These are phyloP conservation scores for Ispidina lecontei DNA, from an alignment of 2,797 vertebrate species.

Conservation along the genomic window DNA sequence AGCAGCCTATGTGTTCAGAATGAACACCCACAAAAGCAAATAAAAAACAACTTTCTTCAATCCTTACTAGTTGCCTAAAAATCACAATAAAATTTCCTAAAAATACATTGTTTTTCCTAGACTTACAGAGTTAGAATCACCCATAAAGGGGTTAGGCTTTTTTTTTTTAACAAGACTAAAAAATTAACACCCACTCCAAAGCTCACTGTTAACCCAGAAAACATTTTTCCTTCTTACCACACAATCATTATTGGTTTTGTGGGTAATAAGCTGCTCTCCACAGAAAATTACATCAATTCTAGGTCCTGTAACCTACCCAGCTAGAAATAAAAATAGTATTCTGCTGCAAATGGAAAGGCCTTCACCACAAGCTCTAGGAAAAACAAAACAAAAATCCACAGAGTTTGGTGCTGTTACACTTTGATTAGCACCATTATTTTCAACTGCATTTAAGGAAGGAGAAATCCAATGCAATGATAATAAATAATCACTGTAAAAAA, in stretches of 20 bases:
- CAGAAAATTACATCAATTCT: background rate
- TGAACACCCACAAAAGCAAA: background rate
- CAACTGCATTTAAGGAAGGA: background rate
- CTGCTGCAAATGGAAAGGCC: background rate
- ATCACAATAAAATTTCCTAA: too few species aligned
- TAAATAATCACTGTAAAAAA: background rate
- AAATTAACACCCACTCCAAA: background rate
- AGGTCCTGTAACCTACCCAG: background rate
- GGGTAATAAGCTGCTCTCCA: background rate
- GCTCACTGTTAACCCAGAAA: background rate
- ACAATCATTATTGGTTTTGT: background rate
- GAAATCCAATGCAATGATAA: background rate
- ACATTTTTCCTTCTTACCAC: background rate
- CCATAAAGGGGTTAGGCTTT: too few species aligned
- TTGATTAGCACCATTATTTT: background rate
- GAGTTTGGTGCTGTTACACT: background rate
- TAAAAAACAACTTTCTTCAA: background rate
- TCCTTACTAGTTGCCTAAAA: background rate
- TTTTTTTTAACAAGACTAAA: background rate
- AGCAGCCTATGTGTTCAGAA: background rate
- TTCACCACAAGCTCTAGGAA: background rate
- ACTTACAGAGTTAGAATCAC: too few species aligned
- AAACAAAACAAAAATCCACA: background rate
- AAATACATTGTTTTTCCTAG: too few species aligned
- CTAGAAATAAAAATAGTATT: background rate